These are phyloP conservation scores for Polyploca ridens DNA, from an alignment of 2,888 invertebrate species.

Conservation along the genomic window DNA sequence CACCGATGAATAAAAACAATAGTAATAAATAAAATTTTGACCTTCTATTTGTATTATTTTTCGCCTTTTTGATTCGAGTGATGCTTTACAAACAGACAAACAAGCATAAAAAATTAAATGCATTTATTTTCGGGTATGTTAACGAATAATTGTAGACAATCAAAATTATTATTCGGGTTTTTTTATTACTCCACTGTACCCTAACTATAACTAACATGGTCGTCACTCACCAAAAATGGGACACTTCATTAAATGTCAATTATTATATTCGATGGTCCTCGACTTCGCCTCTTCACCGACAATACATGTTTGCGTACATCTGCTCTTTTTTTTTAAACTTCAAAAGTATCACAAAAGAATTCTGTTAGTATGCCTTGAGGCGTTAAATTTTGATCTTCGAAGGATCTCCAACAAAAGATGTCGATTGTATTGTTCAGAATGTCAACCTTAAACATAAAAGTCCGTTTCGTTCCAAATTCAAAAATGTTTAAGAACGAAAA, in stretches of 20 bases:
- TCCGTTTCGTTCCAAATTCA: neutral
- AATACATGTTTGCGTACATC: constrained; percentile 67
- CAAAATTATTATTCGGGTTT: neutral
- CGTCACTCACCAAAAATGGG: constrained; percentile 25
- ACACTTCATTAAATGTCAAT: constrained; percentile 78
- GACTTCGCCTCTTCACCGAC: constrained; percentile 57
- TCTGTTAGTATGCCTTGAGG: constrained; percentile 52
- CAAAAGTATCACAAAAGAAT: constrained; percentile 45
- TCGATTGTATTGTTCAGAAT: constrained; percentile 12
- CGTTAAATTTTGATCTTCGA: constrained; percentile 71
- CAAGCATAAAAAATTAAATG: too few species aligned
- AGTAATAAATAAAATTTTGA: too few species aligned
- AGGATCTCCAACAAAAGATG: constrained; percentile 43
- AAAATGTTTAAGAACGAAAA: neutral
- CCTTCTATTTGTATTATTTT: neutral
- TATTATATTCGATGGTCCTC: constrained; percentile 61
- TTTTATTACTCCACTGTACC: constrained; percentile 25
- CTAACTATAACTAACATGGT: constrained; percentile 30
- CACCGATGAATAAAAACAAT: too few species aligned
- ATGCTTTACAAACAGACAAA: too few species aligned
- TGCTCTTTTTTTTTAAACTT: constrained; percentile 54
- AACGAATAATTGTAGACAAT: too few species aligned
- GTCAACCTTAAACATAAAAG: neutral
- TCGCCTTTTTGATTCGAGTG: neutral
- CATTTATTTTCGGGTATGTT: too few species aligned